Percentiles rank a stretch among this genome's conserved stretches.
These are phyloP conservation scores for Balearica regulorum DNA, from an alignment of 2,797 vertebrate species.

Conservation along the genomic window DNA sequence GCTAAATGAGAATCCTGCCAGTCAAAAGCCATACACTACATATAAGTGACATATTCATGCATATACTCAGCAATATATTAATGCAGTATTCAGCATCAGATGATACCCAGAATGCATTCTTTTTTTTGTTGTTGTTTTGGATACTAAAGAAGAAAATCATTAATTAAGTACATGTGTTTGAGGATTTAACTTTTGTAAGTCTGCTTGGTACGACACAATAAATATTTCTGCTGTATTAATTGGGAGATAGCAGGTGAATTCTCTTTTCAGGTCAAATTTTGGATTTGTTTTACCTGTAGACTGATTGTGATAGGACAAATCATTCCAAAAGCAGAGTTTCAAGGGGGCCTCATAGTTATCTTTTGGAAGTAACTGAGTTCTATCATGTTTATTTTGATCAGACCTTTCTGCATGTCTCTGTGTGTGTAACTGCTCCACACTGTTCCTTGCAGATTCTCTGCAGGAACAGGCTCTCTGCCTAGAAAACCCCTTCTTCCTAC, in stretches of 20 bases:
- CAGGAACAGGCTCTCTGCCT: slow-evolving; percentile 42
- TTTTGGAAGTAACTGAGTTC: not conserved
- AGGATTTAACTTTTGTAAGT: not conserved
- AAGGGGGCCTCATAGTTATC: not conserved
- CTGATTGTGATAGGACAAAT: not conserved
- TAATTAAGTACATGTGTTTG: not conserved
- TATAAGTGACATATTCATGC: not conserved
- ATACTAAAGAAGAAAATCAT: not conserved
- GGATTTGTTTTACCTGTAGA: not conserved
- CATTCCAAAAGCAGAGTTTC: not conserved
- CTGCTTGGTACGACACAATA: not conserved
- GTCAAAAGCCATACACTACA: not conserved
- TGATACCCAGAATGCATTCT: not conserved
- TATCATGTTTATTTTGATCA: not conserved
- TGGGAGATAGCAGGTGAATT: not conserved
- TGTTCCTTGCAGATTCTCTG: slow-evolving; percentile 28
- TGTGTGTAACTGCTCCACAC: not conserved
- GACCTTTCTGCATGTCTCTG: not conserved
- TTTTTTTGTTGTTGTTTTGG: not conserved
- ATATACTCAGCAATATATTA: not conserved
- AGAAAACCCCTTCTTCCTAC: slow-evolving; percentile 52
- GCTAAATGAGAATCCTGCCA: not conserved
- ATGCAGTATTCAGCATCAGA: not conserved
- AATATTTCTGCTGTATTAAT: not conserved
- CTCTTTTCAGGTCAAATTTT: not conserved